Percentiles rank a stretch among this genome's conserved stretches.
Evolutionary conservation across 2,888 invertebrate species (phyloP).

Genomic region (Ormyrus pomaceus): DNA sequence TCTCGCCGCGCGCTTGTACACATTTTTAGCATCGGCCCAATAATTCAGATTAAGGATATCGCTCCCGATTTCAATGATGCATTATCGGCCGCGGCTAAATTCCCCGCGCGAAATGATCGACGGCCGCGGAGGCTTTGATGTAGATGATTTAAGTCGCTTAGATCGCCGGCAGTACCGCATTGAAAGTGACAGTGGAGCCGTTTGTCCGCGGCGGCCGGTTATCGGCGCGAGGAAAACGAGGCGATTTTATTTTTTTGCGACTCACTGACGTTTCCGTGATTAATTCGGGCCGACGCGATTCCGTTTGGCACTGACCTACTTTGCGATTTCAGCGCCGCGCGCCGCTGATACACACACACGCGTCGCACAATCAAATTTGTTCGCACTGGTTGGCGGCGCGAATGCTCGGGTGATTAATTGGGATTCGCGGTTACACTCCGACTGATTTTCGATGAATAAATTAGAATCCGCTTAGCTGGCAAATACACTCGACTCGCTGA

Average conservation of each 20-base stretch:
- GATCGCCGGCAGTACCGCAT: too few species aligned
- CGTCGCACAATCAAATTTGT: too few species aligned
- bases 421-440: too few species aligned
- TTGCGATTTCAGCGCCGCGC: conserved; percentile 18
- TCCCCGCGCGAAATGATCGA: conserved; percentile 1
- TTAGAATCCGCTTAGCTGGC: too few species aligned
- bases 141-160: neutral
- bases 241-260: neutral
- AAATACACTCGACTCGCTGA: too few species aligned
- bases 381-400: too few species aligned
- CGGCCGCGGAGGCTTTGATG: neutral
- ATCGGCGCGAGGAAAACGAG: neutral
- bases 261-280: conserved; percentile 21
- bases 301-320: conserved; percentile 29
- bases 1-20: neutral
- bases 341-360: neutral
- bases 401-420: too few species aligned
- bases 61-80: neutral
- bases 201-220: neutral
- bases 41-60: conserved; percentile 11
- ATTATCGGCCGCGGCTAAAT: neutral
- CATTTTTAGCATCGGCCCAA: neutral
- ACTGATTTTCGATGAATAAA: too few species aligned
- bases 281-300: conserved; percentile 22
- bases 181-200: too few species aligned